A percentile compares a stretch with the other conserved stretches of the same genome.
Conservation (phyloP, 1,140 invertebrate species). For the Aradophagus sp. region DNA sequence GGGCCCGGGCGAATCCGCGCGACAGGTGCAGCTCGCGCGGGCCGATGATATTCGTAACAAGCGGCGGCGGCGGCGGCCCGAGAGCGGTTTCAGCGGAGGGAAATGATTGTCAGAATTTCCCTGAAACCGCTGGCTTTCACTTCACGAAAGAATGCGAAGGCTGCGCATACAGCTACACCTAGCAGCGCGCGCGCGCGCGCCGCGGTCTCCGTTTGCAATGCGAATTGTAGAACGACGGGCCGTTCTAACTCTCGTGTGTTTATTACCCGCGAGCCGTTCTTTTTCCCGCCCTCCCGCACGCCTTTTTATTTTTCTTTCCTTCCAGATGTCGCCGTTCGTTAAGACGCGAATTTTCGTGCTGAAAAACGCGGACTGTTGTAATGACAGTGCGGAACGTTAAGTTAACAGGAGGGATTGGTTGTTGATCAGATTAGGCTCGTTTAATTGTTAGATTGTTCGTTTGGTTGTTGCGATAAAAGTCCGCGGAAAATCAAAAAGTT, state of each 20-base stretch:
- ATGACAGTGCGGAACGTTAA: no score
- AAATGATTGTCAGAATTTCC: slow-evolving; percentile 67
- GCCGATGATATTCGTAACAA: slow-evolving; percentile 37
- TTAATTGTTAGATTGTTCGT: no score
- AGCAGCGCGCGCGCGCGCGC: slow-evolving; percentile 37
- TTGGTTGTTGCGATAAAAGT: no score
- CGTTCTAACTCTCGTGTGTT: slow-evolving; percentile 33
- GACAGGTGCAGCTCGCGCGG: slow-evolving; percentile 29
- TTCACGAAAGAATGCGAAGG: slow-evolving; percentile 73
- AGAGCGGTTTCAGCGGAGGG: slow-evolving; percentile 30
- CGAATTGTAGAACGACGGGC: slow-evolving; percentile 41
- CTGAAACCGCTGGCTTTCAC: slow-evolving; percentile 71
- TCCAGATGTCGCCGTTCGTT: slow-evolving; percentile 4
- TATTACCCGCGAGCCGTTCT: slow-evolving; percentile 24
- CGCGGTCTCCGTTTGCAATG: slow-evolving; percentile 50
- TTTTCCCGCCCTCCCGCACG: no score
- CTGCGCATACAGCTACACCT: slow-evolving; percentile 63
- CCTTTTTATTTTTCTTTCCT: slow-evolving; percentile 21
- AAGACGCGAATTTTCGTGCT: slow-evolving; percentile 1
- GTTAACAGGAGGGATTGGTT: no score
- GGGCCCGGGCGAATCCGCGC: no score
- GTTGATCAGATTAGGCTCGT: no score
- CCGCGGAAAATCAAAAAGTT: no score
- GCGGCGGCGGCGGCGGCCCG: slow-evolving; percentile 7
- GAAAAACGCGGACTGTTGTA: no score